Base-by-base conservation (phyloP, 2,113 vertebrate species). In the Urocolius indicus region DNA sequence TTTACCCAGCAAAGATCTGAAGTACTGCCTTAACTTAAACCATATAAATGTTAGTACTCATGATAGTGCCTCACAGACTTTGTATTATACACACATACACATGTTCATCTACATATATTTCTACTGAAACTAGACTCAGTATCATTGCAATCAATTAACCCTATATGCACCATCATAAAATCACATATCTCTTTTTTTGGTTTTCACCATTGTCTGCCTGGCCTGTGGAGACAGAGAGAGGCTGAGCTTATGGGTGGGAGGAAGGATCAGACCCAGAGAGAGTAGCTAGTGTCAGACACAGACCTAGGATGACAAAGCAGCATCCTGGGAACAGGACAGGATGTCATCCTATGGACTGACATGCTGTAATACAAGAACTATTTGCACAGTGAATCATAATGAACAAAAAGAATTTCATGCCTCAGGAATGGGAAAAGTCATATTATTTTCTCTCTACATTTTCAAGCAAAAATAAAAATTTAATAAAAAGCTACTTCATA, bases 231-330 rank as follows among this genome's bases (percentile, higher is more conserved):
- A 58, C 3, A 7, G 5, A 5, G 3, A 6, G 21, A 21, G 11
- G 9, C 21, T 69, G 30, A 68, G 9, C 14, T 68, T 11, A 32
- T 1, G 3, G 20, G 1, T 27, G 4, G 2, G 9, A 6, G 1
- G 2, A 63, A 82, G 7, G 20, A 48, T 48, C 45, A 89, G n/a
- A 45, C 32, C 46, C 46, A 9, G 8, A 73, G 24, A 14, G 22
- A 74, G 8, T 14, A 63, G 6, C 1, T 0, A 58, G 6, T 22
- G 6, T 14, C 54, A 86, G 36, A 41, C 16, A 26, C 4, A 72
- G 20, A 3, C 18, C 20, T n/a, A 65, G 57, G 5, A 30, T 49
- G 13, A 5, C 38, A 3, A 9, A 18, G 6, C 5, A 84, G 27
- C 17, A 52, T 13, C 19, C 8, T 32, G 26, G 10, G 7, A 17